A percentile compares a stretch with the other conserved stretches of the same genome.
These are phyloP conservation scores for Villa cingulata DNA, from an alignment of 2,888 invertebrate species.

Conservation along the genomic window DNA sequence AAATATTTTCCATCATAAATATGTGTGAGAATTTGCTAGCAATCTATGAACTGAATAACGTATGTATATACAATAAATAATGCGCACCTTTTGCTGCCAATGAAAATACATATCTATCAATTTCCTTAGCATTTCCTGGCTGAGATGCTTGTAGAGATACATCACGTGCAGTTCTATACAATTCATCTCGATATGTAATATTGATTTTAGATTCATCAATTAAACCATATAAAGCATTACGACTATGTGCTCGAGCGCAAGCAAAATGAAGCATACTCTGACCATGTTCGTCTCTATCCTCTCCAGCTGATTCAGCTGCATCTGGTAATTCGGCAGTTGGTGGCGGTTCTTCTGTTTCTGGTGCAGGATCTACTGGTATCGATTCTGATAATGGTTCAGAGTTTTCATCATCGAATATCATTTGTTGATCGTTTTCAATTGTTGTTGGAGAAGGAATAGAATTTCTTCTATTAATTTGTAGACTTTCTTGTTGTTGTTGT, in stretches of 20 bases:
- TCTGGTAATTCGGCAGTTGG: constrained; percentile 40
- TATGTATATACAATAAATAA: background rate
- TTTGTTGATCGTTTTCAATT: background rate
- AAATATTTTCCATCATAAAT: no score
- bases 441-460: background rate
- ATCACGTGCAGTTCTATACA: constrained; percentile 78
- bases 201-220: constrained; percentile 68
- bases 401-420: background rate
- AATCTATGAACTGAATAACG: background rate
- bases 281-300: constrained; percentile 71
- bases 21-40: background rate
- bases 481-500: background rate
- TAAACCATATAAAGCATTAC: constrained; percentile 65
- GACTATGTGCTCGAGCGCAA: constrained; percentile 65
- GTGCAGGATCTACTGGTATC: background rate
- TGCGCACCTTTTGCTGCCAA: constrained; percentile 59
- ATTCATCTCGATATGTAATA: constrained; percentile 67
- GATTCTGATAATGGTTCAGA: background rate
- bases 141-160: constrained; percentile 68
- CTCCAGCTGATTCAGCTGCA: constrained; percentile 39
- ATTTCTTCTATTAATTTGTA: background rate
- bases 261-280: constrained; percentile 84
- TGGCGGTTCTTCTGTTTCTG: constrained; percentile 1
- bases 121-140: constrained; percentile 63
- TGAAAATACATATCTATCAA: constrained; percentile 66